A percentile compares a stretch with the other conserved stretches of the same genome.
Evolutionary conservation across 1,140 invertebrate species (phyloP).

Genomic region (fruit fly (Drosophila melanogaster)): DNA sequence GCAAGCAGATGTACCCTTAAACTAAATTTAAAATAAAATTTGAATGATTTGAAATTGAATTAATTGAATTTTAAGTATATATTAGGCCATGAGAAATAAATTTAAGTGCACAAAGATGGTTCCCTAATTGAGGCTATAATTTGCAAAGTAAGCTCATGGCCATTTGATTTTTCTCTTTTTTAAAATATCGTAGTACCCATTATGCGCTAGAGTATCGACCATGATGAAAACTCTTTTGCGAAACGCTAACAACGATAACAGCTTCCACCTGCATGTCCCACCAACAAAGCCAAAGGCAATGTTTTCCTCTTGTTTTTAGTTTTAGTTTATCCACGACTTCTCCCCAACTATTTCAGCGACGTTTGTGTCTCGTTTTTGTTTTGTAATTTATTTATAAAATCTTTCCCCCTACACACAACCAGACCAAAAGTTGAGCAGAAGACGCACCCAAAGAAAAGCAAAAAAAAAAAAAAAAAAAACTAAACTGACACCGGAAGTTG

Average conservation of each 20-base stretch:
- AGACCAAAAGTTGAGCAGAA: conserved; percentile 55
- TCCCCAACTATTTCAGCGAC: conserved; percentile 41
- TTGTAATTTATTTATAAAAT: conserved; percentile 78
- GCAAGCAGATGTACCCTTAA: conserved; percentile 3
- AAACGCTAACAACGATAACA: conserved; percentile 67
- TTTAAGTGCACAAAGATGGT: not conserved
- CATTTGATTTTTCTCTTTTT: not conserved
- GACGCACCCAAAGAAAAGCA: conserved; percentile 30
- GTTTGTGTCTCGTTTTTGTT: conserved; percentile 35
- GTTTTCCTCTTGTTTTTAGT: conserved; percentile 17
- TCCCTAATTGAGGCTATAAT: not conserved
- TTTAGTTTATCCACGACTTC: conserved; percentile 33
- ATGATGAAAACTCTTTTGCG: conserved; percentile 75
- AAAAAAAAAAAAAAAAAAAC: conserved; percentile 19
- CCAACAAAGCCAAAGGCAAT: conserved; percentile 47
- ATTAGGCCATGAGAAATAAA: not conserved
- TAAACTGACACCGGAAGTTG: conserved; percentile 77
- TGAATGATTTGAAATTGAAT: too few species aligned
- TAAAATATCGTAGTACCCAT: conserved; percentile 3
- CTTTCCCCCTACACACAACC: conserved; percentile 63
- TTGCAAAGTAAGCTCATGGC: not conserved
- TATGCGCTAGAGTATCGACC: conserved; percentile 1
- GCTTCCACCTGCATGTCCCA: conserved; percentile 69
- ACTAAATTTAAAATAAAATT: not conserved
- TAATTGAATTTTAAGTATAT: too few species aligned